Evolutionary conservation across 2,113 vertebrate species (phyloP).

Genomic region (Hippocampus mohnikei): DNA sequence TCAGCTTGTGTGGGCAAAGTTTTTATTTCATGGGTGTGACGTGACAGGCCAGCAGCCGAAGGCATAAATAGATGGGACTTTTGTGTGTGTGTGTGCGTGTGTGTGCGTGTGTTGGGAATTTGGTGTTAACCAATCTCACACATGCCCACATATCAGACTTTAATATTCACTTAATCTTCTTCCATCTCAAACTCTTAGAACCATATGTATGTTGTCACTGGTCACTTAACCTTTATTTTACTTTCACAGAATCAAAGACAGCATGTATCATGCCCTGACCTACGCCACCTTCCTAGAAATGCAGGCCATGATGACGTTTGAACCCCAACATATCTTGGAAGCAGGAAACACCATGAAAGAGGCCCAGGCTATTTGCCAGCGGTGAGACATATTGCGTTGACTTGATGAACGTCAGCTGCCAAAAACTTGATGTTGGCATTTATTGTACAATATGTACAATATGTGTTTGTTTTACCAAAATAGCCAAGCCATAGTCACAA

Average conservation of each 20-base stretch:
- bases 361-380: slow-evolving; percentile 87
- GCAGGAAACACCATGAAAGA: slow-evolving; percentile 95
- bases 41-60: slow-evolving; percentile 6
- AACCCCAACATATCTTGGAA: slow-evolving; percentile 86
- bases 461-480: no score
- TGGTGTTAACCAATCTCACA: neutral
- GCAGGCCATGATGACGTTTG: slow-evolving; percentile 99
- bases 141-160: neutral
- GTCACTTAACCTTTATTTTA: slow-evolving; percentile 21
- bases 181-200: neutral
- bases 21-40: slow-evolving; percentile 7
- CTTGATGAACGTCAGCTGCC: neutral
- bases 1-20: neutral
- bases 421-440: neutral
- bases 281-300: slow-evolving; percentile 96
- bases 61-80: slow-evolving; percentile 31
- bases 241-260: slow-evolving; percentile 84
- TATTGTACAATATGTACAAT: neutral
- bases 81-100: no score
- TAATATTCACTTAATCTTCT: neutral
- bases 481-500: no score
- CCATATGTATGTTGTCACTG: neutral
- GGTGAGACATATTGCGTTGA: slow-evolving; percentile 63
- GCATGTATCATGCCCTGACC: slow-evolving; percentile 95
- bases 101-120: neutral